phyloP scores from a whole-genome alignment of 2,888 invertebrate genomes.

The Neuroscelio doddi region DNA sequence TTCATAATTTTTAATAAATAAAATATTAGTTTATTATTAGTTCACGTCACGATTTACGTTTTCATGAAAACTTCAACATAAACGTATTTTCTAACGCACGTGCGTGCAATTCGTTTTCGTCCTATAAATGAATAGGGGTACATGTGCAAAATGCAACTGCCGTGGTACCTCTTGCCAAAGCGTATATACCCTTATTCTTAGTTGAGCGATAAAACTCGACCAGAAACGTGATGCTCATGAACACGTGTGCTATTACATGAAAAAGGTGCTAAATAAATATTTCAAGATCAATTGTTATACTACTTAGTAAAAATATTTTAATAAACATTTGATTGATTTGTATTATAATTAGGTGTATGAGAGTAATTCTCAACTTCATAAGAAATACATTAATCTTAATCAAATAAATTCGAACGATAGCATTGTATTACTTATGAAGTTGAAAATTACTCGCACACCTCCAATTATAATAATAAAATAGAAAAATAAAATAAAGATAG shows the following conservation, averaged over 20 bases:
- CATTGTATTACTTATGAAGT: too few species aligned
- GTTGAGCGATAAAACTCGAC: not conserved
- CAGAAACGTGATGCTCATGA: not conserved
- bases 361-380: too few species aligned
- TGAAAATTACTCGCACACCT: too few species aligned
- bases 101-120: slow-evolving; percentile 1
- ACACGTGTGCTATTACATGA: not conserved
- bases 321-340: too few species aligned
- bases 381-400: too few species aligned
- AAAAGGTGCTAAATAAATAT: not conserved
- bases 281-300: not conserved
- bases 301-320: too few species aligned
- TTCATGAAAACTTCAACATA: not conserved
- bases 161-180: slow-evolving; percentile 1
- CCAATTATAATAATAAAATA: too few species aligned
- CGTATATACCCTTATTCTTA: slow-evolving; percentile 1
- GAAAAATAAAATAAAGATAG: too few species aligned
- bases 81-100: not conserved
- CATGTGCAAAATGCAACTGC: slow-evolving; percentile 1
- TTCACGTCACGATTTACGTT: slow-evolving; percentile 1
- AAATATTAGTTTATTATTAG: not conserved
- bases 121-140: not conserved
- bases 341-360: too few species aligned
- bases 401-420: too few species aligned
- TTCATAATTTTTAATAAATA: too few species aligned